Percentiles rank a stretch among this genome's conserved stretches.
These are phyloP conservation scores for Halcyon badia DNA, from an alignment of 2,797 vertebrate species.

Conservation along the genomic window DNA sequence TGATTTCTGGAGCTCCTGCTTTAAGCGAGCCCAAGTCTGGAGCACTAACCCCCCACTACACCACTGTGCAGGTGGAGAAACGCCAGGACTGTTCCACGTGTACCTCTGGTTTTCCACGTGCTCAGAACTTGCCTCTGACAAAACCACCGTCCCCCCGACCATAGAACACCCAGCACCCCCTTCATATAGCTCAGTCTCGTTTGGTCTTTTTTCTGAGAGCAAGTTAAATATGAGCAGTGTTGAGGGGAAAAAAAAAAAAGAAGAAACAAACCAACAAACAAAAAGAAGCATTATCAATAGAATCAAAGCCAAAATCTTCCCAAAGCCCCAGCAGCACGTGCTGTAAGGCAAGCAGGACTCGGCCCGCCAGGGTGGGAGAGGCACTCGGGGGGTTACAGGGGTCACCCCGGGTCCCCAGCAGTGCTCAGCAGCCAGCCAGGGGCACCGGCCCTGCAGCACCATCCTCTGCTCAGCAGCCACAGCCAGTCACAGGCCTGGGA, in stretches of 20 bases:
- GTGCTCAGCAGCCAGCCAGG: too few relatives aligned
- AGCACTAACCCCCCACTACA: background rate
- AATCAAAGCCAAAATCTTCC: background rate
- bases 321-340: fast-evolving
- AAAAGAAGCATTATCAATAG: background rate
- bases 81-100: background rate
- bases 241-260: too few relatives aligned
- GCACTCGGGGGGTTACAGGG: too few relatives aligned
- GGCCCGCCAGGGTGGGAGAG: too few relatives aligned
- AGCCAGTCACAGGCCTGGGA: too few relatives aligned
- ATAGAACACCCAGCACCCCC: background rate
- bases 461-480: too few relatives aligned
- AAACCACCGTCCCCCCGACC: background rate
- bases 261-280: too few relatives aligned
- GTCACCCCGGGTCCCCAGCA: background rate
- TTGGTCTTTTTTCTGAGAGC: too few relatives aligned
- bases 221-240: background rate
- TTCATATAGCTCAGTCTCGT: background rate
- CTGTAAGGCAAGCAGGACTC: background rate
- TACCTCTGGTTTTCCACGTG: background rate
- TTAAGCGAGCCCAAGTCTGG: background rate
- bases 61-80: background rate
- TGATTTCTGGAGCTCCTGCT: background rate
- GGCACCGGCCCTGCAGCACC: too few relatives aligned
- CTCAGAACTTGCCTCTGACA: background rate